Percentiles rank a stretch among this genome's conserved stretches.
These are phyloP conservation scores for Hydra vulgaris DNA, from an alignment of 30 jellyfish, hydroid and myxozoan species.

Conservation along the genomic window DNA sequence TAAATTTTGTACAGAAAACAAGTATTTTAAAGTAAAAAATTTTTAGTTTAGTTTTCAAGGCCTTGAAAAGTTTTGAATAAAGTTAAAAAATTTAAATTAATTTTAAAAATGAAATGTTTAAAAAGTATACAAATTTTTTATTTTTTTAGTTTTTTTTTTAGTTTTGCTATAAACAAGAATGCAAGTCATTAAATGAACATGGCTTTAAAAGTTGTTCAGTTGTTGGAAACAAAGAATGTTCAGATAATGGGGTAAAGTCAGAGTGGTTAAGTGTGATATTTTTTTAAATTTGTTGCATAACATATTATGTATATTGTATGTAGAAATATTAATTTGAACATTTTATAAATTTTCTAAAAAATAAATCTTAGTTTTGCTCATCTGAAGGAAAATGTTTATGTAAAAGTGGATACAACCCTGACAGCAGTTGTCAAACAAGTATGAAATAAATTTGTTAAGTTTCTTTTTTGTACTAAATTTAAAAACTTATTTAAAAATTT, in stretches of 20 bases:
- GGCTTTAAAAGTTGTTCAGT: slow-evolving; percentile 8
- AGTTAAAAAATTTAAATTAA: background rate
- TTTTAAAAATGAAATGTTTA: background rate
- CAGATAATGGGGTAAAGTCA: slow-evolving; percentile 10
- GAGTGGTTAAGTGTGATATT: background rate
- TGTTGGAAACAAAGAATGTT: slow-evolving; percentile 9
- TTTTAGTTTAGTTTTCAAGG: background rate
- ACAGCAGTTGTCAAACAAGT: slow-evolving; percentile 19
- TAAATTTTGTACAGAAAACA: too few relatives aligned
- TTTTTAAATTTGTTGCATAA: background rate
- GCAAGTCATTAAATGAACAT: slow-evolving; percentile 22
- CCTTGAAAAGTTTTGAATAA: background rate
- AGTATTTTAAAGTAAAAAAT: background rate
- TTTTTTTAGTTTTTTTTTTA: background rate
- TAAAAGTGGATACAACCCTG: slow-evolving; percentile 19
- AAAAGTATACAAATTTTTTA: too few relatives aligned
- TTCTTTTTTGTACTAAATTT: too few relatives aligned
- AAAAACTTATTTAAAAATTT: too few relatives aligned
- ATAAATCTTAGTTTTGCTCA: slow-evolving; percentile 26
- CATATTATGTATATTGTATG: too few relatives aligned
- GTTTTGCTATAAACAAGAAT: slow-evolving; percentile 20
- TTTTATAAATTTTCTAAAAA: too few relatives aligned
- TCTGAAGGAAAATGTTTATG: slow-evolving; percentile 18
- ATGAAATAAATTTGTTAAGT: background rate
- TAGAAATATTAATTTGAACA: too few relatives aligned